A percentile compares a stretch with the other conserved stretches of the same genome.
Evolutionary conservation across 1,140 invertebrate species (phyloP).

Genomic region (Babylonia areolata): DNA sequence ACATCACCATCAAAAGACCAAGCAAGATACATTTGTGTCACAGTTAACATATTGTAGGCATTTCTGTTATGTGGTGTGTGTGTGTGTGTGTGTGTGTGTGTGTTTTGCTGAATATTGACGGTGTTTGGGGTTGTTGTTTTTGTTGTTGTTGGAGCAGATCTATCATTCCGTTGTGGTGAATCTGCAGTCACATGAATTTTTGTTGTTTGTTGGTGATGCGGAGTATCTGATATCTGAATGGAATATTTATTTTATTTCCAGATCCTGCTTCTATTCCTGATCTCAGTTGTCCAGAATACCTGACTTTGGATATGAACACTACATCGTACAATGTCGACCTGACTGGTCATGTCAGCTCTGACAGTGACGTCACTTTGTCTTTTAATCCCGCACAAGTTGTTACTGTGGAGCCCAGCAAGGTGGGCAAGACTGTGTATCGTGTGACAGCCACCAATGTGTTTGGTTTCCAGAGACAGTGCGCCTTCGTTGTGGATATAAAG

Average conservation of each 20-base stretch:
- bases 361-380: conserved; percentile 3
- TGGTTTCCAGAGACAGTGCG: conserved; percentile 38
- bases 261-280: not conserved
- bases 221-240: too few relatives aligned
- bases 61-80: too few relatives aligned
- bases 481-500: conserved; percentile 41
- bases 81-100: too few relatives aligned
- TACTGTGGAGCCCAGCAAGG: not conserved
- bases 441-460: conserved; percentile 38
- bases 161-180: too few relatives aligned
- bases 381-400: not conserved
- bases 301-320: not conserved
- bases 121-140: too few relatives aligned
- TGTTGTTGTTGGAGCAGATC: too few relatives aligned
- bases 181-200: too few relatives aligned
- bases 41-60: too few relatives aligned
- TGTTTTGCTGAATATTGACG: too few relatives aligned
- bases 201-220: too few relatives aligned
- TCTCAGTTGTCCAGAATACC: conserved; percentile 10
- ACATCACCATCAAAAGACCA: too few relatives aligned
- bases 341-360: not conserved
- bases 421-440: not conserved
- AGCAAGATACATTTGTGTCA: too few relatives aligned
- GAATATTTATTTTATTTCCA: not conserved
- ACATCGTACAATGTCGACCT: not conserved